Evolutionary conservation across 2,888 invertebrate genomes (phyloP).

Genomic region (Acleris sparsana): DNA sequence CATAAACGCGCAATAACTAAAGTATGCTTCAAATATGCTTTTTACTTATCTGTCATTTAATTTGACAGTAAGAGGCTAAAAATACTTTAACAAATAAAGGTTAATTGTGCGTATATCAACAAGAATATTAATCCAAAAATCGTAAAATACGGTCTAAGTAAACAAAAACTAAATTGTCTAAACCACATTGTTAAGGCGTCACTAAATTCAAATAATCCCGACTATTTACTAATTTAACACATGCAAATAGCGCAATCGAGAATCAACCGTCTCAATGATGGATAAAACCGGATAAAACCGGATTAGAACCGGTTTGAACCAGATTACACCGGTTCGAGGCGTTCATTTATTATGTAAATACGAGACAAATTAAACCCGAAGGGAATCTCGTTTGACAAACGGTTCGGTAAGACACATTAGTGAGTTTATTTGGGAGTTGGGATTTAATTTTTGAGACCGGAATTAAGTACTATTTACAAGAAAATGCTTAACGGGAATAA

Average conservation of each 20-base stretch:
- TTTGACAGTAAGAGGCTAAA: too few relatives aligned
- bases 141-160: neutral
- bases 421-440: slow-evolving; percentile 43
- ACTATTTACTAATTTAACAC: slow-evolving; percentile 74
- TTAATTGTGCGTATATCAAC: too few relatives aligned
- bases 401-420: slow-evolving; percentile 63
- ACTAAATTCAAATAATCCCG: slow-evolving; percentile 62
- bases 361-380: slow-evolving; percentile 82
- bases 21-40: too few relatives aligned
- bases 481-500: neutral
- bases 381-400: slow-evolving; percentile 79
- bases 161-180: slow-evolving; percentile 20
- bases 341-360: slow-evolving; percentile 83
- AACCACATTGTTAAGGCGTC: slow-evolving; percentile 25
- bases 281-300: slow-evolving; percentile 80
- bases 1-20: too few relatives aligned
- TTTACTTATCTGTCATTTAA: too few relatives aligned
- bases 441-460: neutral
- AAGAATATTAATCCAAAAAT: too few relatives aligned
- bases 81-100: too few relatives aligned
- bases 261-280: slow-evolving; percentile 81
- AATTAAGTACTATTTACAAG: neutral
- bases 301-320: slow-evolving; percentile 64
- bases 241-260: slow-evolving; percentile 80
- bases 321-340: slow-evolving; percentile 73